Percentiles rank a stretch among this genome's conserved stretches.
phyloP scores from a whole-genome alignment of 2,888 invertebrate genomes.

The Philopedon plagiatum region DNA sequence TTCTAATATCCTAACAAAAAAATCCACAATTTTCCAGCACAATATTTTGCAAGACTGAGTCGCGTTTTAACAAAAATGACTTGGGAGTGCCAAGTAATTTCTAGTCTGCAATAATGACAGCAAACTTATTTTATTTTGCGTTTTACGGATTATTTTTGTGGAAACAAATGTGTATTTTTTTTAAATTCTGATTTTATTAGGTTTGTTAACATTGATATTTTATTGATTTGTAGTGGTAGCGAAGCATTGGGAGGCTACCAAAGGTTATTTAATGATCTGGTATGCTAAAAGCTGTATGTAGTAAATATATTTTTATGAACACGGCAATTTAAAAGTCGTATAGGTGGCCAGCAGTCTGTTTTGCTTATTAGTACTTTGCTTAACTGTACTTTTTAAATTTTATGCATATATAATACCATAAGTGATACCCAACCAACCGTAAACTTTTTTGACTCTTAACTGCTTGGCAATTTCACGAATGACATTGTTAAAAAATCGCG shows the following conservation, averaged over 20 bases:
- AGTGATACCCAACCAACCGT: too few relatives aligned
- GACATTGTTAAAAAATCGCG: too few relatives aligned
- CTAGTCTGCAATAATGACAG: constrained; percentile 62
- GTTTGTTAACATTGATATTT: background rate
- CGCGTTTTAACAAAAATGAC: constrained; percentile 55
- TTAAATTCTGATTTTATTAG: background rate
- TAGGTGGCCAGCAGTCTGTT: too few relatives aligned
- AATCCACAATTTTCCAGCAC: constrained; percentile 51
- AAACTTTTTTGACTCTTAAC: too few relatives aligned
- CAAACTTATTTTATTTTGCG: constrained; percentile 8
- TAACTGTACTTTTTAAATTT: too few relatives aligned
- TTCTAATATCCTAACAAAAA: too few relatives aligned
- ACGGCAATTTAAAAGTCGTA: too few relatives aligned
- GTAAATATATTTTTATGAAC: too few relatives aligned
- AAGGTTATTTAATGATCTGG: background rate
- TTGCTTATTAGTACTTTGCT: too few relatives aligned
- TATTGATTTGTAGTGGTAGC: background rate
- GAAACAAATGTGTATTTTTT: constrained; percentile 1
- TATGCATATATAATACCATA: too few relatives aligned
- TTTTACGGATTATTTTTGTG: constrained; percentile 5
- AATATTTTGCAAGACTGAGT: constrained; percentile 58
- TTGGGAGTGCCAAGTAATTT: constrained; percentile 64
- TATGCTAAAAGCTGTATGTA: background rate
- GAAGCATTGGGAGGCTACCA: background rate
- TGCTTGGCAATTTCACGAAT: too few relatives aligned